Conservation (phyloP, 1,140 invertebrate genomes). For the Pseudomyrmex gracilis region DNA sequence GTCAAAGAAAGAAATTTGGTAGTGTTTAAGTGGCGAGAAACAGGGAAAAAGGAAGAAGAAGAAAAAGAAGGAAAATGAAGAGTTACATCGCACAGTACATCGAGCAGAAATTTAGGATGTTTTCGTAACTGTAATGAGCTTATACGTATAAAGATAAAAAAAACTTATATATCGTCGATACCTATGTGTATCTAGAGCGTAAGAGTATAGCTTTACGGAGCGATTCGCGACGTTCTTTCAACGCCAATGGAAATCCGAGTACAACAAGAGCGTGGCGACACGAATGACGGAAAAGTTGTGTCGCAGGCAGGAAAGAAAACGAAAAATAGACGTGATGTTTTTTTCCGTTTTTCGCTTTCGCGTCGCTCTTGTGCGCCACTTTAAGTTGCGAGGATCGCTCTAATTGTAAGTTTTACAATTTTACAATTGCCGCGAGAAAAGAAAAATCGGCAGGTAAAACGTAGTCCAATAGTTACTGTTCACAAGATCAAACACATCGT, state of each 20-base stretch:
- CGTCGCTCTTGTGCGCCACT: slow-evolving; percentile 48
- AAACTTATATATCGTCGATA: slow-evolving; percentile 78
- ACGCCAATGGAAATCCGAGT: slow-evolving; percentile 41
- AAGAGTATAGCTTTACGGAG: slow-evolving; percentile 79
- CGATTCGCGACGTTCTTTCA: slow-evolving; percentile 64
- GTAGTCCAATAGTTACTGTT: slow-evolving; percentile 67
- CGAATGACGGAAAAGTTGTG: slow-evolving; percentile 53
- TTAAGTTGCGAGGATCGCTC: slow-evolving; percentile 63
- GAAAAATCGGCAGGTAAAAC: slow-evolving; percentile 54
- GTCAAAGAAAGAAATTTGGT: slow-evolving; percentile 75
- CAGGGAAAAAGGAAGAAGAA: slow-evolving; percentile 76
- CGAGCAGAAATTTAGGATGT: slow-evolving; percentile 73
- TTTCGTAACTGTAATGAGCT: slow-evolving; percentile 85
- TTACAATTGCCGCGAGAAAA: slow-evolving; percentile 68
- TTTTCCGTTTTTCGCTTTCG: slow-evolving; percentile 49
- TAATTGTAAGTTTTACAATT: slow-evolving; percentile 79
- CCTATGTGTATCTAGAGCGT: slow-evolving; percentile 83
- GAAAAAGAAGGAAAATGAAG: slow-evolving; percentile 73
- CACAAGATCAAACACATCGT: slow-evolving; percentile 77
- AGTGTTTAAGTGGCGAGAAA: slow-evolving; percentile 72
- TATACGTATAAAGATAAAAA: slow-evolving; percentile 83
- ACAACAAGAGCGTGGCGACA: slow-evolving; percentile 53
- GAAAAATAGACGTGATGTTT: neutral
- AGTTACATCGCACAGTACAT: slow-evolving; percentile 73
- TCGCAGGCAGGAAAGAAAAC: neutral